Conservation (phyloP, 2,797 vertebrate genomes). For the Acanthopagrus latus region DNA sequence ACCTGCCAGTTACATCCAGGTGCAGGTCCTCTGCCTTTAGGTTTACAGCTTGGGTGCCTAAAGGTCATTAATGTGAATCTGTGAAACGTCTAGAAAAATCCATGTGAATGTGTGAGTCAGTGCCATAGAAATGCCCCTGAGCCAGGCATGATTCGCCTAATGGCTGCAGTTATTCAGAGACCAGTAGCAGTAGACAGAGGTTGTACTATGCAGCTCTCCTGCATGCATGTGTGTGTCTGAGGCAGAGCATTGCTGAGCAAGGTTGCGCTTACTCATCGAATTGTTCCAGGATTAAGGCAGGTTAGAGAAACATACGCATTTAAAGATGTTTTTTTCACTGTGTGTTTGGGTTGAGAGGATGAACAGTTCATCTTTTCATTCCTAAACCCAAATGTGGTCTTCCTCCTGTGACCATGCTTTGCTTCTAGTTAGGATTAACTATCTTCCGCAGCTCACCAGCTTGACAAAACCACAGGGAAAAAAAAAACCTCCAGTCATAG, state of each 20-base stretch:
- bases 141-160: conserved; percentile 30
- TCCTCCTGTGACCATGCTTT: conserved; percentile 22
- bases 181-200: conserved; percentile 34
- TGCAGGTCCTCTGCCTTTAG: background rate
- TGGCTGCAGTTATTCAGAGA: conserved; percentile 27
- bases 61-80: conserved; percentile 22
- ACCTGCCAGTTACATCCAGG: background rate
- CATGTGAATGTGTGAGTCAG: conserved; percentile 27
- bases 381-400: conserved; percentile 11
- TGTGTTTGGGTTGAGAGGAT: conserved; percentile 1
- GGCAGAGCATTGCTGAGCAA: conserved; percentile 25
- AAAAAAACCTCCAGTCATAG: background rate
- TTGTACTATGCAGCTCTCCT: conserved; percentile 28
- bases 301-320: conserved; percentile 35
- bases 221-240: conserved; percentile 24
- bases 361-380: conserved; percentile 36
- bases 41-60: conserved; percentile 6
- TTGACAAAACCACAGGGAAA: conserved; percentile 21
- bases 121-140: conserved; percentile 36
- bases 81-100: conserved; percentile 21
- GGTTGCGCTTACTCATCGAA: conserved; percentile 46
- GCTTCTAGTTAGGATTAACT: conserved; percentile 36
- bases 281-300: conserved; percentile 43
- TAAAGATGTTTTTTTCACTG: conserved; percentile 24
- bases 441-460: conserved; percentile 18